Evolutionary conservation across 2,888 invertebrate genomes (phyloP).

Genomic region (Athalia cordata): DNA sequence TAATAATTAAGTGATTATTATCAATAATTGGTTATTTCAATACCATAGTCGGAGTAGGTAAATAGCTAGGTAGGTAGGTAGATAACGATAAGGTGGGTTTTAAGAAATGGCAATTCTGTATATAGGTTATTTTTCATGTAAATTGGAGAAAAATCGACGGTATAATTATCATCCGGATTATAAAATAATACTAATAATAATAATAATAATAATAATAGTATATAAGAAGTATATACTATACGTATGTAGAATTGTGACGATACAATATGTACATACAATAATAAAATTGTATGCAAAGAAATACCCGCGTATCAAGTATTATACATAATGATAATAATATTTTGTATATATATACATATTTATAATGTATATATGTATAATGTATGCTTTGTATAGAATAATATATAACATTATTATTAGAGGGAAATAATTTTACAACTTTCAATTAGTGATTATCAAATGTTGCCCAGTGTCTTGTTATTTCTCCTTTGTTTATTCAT

Average conservation of each 20-base stretch:
- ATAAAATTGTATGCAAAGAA: conserved; percentile 25
- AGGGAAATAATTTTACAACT: conserved; percentile 52
- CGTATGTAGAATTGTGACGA: neutral
- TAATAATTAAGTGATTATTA: no score
- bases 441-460: conserved; percentile 61
- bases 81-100: neutral
- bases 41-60: neutral
- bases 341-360: neutral
- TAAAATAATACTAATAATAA: no score
- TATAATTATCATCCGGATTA: no score
- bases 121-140: neutral
- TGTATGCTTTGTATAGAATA: neutral
- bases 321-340: neutral
- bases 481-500: neutral
- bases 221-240: conserved; percentile 27
- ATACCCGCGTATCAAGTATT: neutral
- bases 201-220: neutral
- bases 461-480: conserved; percentile 50
- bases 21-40: no score
- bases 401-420: neutral
- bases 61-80: neutral
- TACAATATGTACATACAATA: neutral
- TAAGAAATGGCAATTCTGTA: neutral
- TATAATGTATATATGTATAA: conserved; percentile 6
- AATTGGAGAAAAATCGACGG: conserved; percentile 7